These are phyloP conservation scores for Holacanthus passer DNA, from an alignment of 2,113 vertebrate genomes.

Conservation along the genomic window DNA sequence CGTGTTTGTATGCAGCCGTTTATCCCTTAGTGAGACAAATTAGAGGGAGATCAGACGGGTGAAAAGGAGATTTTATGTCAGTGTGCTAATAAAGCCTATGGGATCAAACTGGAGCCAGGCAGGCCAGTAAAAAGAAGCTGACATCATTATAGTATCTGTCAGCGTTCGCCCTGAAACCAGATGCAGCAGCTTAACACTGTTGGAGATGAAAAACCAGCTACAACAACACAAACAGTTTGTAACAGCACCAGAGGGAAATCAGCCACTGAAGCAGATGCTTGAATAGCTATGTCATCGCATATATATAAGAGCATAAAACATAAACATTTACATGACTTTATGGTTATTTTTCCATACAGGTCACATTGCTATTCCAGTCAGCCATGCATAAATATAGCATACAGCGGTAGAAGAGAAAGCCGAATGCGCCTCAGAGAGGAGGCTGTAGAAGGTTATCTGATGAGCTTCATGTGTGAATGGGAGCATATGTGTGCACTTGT, in stretches of 20 bases:
- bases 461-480: constrained; percentile 29
- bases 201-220: constrained; percentile 49
- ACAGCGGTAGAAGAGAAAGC: constrained; percentile 22
- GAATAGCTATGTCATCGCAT: background rate
- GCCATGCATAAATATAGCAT: constrained; percentile 13
- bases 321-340: background rate
- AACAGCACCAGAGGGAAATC: constrained; percentile 38
- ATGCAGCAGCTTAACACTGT: constrained; percentile 56
- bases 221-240: constrained; percentile 38
- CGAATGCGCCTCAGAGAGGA: background rate
- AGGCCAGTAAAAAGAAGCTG: constrained; percentile 60
- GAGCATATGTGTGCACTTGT: constrained; percentile 32
- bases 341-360: background rate
- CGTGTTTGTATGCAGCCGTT: constrained; percentile 38
- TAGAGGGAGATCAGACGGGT: constrained; percentile 53
- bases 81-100: constrained; percentile 49
- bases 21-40: constrained; percentile 38
- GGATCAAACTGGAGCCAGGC: constrained; percentile 56
- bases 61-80: constrained; percentile 53
- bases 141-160: constrained; percentile 61
- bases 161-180: constrained; percentile 50
- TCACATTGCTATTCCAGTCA: constrained; percentile 50
- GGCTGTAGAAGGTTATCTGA: constrained; percentile 13
- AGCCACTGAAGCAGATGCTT: constrained; percentile 19
- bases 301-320: constrained; percentile 7